phyloP scores from a whole-genome alignment of 2,113 vertebrate genomes.

The Dissostichus mawsoni region DNA sequence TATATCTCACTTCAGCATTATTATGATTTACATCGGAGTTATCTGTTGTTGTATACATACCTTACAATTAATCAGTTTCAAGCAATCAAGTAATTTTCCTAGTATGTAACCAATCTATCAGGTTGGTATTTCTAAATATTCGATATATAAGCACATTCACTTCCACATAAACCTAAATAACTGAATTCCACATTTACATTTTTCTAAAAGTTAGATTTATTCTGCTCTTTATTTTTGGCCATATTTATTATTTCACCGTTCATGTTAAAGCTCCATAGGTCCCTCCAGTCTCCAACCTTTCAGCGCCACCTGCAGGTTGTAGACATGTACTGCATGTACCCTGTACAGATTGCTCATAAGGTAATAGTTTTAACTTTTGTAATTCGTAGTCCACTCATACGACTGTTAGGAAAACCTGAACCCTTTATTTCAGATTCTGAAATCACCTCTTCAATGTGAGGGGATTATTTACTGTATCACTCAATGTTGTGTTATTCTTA shows the following conservation, averaged over 20 bases:
- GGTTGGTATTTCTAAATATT: neutral
- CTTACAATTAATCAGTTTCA: too few species aligned
- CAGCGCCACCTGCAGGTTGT: slow-evolving; percentile 30
- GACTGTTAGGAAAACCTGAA: neutral
- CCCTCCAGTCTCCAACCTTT: neutral
- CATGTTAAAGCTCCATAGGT: neutral
- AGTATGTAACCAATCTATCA: neutral
- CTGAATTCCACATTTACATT: too few species aligned
- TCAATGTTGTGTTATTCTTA: neutral
- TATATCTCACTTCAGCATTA: too few species aligned
- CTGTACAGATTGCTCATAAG: neutral
- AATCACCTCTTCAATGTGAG: neutral
- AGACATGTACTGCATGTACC: neutral
- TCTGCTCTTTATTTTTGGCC: neutral
- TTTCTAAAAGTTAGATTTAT: neutral
- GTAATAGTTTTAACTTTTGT: neutral
- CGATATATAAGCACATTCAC: too few species aligned
- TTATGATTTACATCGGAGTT: too few species aligned
- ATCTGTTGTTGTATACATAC: neutral
- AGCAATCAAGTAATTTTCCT: neutral
- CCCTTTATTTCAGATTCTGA: neutral
- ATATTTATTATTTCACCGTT: neutral
- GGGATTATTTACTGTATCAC: neutral
- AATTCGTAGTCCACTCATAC: neutral
- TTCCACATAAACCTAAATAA: too few species aligned